Evolutionary conservation across 2,888 invertebrate species (phyloP), one percentile per base, ranked within the genome.

Genomic region (Uropetala carovei): DNA sequence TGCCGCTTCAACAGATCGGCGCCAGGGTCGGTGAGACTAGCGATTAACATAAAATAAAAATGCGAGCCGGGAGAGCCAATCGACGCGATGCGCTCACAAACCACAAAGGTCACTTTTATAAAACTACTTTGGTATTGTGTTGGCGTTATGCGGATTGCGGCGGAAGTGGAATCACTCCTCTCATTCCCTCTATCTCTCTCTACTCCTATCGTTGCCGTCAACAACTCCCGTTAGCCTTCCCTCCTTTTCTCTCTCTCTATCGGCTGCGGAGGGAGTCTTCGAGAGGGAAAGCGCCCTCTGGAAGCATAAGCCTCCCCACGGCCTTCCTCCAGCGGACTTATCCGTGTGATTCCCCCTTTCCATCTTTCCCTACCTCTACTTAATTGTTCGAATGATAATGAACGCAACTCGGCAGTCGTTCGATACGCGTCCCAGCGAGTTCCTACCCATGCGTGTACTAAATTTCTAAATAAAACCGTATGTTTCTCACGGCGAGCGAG

Each of bases 31-130:
- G 22, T 27, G n/a, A 27, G 27, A 81, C 30, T 27, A 27, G 81
- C 27, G 81, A 81, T 81, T 30, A 11, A 27, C 16, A 14, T 16
- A 8, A 27, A 3, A 16, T 2, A 18, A 58, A 84, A 57, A 13
- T 58, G 57, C 85, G 16, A 84, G 59, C 9, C 14, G n/a, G 27
- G 18, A 22, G 27, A 56, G 27, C 22, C 86, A 59, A 86, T 59
- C 59, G 27, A 22, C 86, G 13, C 58, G 10, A 27, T 43, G 43
- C 22, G 10, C 22, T n/a, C 9, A 11, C 2, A 85, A 85, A 14
- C 59, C 86, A 60, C 86, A 86, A 86, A 86, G 59, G 86, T 59
- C 86, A 59, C 59, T 14, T 9, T 86, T 86, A 27, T 30, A 11
- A 59, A 22, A 59, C 57, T 59, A 9, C 30, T 27, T 86, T 8